Percentiles rank a stretch among this genome's conserved stretches.
These are phyloP conservation scores for Ichneumoninae sp. DNA, from an alignment of 2,888 invertebrate genomes.

Conservation along the genomic window DNA sequence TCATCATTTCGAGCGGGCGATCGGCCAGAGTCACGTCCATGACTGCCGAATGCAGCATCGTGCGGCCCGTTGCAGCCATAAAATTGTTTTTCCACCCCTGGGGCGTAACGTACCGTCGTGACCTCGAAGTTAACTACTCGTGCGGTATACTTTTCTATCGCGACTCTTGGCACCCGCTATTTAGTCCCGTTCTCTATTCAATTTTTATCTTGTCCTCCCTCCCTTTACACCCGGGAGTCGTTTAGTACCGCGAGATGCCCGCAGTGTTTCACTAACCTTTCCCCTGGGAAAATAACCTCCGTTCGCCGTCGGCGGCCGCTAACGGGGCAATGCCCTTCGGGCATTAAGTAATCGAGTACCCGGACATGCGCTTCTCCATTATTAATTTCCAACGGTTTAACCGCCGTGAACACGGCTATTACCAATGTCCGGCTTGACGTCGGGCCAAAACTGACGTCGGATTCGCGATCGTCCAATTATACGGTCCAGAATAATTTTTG, in stretches of 20 bases:
- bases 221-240: constrained; percentile 23
- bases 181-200: constrained; percentile 34
- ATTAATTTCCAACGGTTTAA: constrained; percentile 50
- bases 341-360: constrained; percentile 52
- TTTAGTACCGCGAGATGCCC: not conserved
- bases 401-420: not conserved
- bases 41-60: not conserved
- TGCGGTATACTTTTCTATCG: constrained; percentile 31
- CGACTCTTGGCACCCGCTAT: constrained; percentile 32
- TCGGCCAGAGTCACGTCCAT: not conserved
- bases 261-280: constrained; percentile 19
- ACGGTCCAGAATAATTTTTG: not conserved
- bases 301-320: not conserved
- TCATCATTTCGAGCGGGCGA: not conserved
- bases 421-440: not conserved
- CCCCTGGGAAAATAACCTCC: constrained; percentile 23
- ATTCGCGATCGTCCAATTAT: not conserved
- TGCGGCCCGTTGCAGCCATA: not conserved
- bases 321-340: constrained; percentile 4
- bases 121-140: constrained; percentile 5
- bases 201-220: constrained; percentile 26
- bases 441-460: not conserved
- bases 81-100: constrained; percentile 6
- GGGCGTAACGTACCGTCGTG: constrained; percentile 1
- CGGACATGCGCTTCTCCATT: constrained; percentile 44